Percentiles rank a stretch among this genome's conserved stretches.
phyloP scores from a whole-genome alignment of 2,888 invertebrate species.

The Lithophane leautieri region DNA sequence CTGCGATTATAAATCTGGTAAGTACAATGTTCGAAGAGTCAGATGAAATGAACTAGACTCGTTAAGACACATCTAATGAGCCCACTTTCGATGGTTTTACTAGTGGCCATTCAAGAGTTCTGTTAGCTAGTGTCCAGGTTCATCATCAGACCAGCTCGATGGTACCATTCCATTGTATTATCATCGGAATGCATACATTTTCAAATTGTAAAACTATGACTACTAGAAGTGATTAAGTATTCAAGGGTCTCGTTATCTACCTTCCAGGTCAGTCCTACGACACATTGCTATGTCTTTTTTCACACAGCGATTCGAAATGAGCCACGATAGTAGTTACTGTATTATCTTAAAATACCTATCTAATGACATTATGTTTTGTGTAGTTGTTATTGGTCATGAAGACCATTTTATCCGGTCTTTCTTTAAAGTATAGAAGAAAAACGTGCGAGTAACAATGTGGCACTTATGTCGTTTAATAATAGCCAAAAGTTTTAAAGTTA shows the following conservation, averaged over 20 bases:
- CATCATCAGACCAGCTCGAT: neutral
- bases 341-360: neutral
- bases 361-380: neutral
- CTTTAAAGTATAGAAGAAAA: no score
- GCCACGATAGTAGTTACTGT: neutral
- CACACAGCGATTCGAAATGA: neutral
- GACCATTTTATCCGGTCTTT: neutral
- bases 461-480: no score
- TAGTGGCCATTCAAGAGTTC: neutral
- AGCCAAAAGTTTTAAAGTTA: no score
- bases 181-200: neutral
- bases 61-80: neutral
- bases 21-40: neutral
- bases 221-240: neutral
- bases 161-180: neutral
- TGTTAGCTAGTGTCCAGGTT: neutral
- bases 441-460: no score
- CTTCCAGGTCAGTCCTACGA: neutral
- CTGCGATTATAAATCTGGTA: neutral
- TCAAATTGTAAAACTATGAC: neutral
- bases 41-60: no score
- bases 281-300: neutral
- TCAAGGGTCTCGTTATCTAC: neutral
- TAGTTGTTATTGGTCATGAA: neutral
- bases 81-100: neutral